A percentile compares a stretch with the other conserved stretches of the same genome.
Conservation (phyloP, 2,113 vertebrate species). For the Cacatua alba region DNA sequence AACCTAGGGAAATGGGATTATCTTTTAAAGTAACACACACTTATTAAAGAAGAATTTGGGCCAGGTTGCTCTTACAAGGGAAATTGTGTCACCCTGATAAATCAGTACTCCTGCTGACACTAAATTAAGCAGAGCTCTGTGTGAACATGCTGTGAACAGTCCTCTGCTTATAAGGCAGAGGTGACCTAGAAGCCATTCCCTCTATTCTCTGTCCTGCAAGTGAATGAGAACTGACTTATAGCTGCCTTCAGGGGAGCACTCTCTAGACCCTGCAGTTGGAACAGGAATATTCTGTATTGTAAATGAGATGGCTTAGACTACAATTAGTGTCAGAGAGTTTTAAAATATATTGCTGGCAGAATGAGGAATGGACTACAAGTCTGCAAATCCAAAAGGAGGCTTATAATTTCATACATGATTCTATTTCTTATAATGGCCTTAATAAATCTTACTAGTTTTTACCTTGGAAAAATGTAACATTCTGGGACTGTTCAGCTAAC, state of each 20-base stretch:
- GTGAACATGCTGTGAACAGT: neutral
- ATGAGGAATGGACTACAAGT: neutral
- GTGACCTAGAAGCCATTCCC: constrained; percentile 20
- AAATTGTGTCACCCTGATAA: constrained; percentile 7
- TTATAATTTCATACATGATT: neutral
- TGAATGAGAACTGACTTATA: neutral
- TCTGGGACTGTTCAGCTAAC: neutral
- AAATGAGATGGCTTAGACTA: neutral
- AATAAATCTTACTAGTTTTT: neutral
- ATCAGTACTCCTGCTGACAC: neutral
- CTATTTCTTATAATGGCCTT: neutral
- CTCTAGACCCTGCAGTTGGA: neutral
- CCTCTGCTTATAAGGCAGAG: neutral
- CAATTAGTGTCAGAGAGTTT: neutral
- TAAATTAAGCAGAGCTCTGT: neutral
- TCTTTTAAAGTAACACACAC: neutral
- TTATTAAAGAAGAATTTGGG: neutral
- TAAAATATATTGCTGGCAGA: neutral
- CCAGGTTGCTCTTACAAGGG: neutral
- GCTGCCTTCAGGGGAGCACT: neutral
- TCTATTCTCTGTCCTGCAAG: neutral
- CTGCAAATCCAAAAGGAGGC: neutral
- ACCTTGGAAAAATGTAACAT: neutral
- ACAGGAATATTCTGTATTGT: neutral
- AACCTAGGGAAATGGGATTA: neutral